Percentiles rank a stretch among this genome's conserved stretches.
phyloP scores from a whole-genome alignment of 64 coral and sea anemone species.

The Stylophora pistillata region DNA sequence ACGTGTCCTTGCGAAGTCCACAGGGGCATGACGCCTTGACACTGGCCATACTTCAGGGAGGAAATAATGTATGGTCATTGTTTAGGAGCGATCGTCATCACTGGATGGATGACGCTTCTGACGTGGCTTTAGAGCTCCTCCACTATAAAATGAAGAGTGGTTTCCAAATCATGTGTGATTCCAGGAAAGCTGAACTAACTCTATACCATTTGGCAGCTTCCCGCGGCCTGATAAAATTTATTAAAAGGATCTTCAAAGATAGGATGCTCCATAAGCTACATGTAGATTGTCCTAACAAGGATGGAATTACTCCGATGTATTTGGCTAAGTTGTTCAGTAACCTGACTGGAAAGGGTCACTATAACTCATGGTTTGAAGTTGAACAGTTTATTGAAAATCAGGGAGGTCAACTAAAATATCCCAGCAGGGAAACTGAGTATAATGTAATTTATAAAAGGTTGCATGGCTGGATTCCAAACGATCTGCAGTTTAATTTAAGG shows the following conservation, averaged over 20 bases:
- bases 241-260: background rate
- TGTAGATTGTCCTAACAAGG: constrained; percentile 13
- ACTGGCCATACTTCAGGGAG: constrained; percentile 22
- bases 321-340: constrained; percentile 8
- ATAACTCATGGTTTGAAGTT: background rate
- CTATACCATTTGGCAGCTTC: constrained; percentile 44
- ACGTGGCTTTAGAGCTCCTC: background rate
- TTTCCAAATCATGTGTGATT: background rate
- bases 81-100: too few species aligned
- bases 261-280: background rate
- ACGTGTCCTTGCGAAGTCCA: background rate
- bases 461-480: background rate
- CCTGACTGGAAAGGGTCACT: background rate
- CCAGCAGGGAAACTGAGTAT: background rate
- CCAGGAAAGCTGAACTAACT: constrained; percentile 12
- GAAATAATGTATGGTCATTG: too few species aligned
- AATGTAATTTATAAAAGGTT: background rate
- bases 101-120: background rate
- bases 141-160: background rate
- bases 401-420: background rate
- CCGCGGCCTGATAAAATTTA: constrained; percentile 6
- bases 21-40: constrained; percentile 27
- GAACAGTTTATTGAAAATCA: background rate
- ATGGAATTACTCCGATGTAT: constrained; percentile 49
- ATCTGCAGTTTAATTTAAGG: background rate